A percentile compares a stretch with the other conserved stretches of the same genome.
Evolutionary conservation across 2,113 vertebrate genomes (phyloP).

Genomic region (Mungos mungo): DNA sequence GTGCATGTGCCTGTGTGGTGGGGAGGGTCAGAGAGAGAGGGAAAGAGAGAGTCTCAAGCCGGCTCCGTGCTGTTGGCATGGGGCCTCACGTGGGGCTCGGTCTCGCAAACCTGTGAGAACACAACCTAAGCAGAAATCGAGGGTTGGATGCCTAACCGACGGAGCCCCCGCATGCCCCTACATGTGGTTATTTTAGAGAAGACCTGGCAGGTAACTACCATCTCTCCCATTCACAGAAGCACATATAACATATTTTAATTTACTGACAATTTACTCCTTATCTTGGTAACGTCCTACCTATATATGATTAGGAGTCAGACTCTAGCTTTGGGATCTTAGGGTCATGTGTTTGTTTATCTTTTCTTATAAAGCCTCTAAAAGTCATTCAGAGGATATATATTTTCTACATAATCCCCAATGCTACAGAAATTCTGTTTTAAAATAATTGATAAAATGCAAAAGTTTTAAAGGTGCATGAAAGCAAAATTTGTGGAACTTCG

Average conservation of each 20-base stretch:
- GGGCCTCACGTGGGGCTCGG: too few relatives aligned
- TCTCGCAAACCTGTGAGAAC: too few relatives aligned
- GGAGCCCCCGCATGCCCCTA: not conserved
- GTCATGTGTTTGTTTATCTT: not conserved
- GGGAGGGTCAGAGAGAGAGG: too few relatives aligned
- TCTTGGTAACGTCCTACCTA: not conserved
- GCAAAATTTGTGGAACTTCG: not conserved
- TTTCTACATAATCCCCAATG: not conserved
- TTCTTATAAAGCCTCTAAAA: not conserved
- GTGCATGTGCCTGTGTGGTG: too few relatives aligned
- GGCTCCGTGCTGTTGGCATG: too few relatives aligned
- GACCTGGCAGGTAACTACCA: not conserved
- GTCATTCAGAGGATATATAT: not conserved
- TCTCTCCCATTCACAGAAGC: not conserved
- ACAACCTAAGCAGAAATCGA: too few relatives aligned
- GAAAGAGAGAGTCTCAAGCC: too few relatives aligned
- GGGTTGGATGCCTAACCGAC: too few relatives aligned
- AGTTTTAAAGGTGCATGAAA: slow-evolving; percentile 1
- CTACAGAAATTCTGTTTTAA: not conserved
- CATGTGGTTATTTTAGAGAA: slow-evolving; percentile 7
- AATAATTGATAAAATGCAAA: not conserved
- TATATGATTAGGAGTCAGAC: not conserved
- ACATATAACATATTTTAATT: not conserved
- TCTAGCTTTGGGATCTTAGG: not conserved
- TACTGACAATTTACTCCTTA: not conserved